These are phyloP conservation scores for Labrus mixtus DNA, from an alignment of 2,113 vertebrate genomes.

Conservation along the genomic window DNA sequence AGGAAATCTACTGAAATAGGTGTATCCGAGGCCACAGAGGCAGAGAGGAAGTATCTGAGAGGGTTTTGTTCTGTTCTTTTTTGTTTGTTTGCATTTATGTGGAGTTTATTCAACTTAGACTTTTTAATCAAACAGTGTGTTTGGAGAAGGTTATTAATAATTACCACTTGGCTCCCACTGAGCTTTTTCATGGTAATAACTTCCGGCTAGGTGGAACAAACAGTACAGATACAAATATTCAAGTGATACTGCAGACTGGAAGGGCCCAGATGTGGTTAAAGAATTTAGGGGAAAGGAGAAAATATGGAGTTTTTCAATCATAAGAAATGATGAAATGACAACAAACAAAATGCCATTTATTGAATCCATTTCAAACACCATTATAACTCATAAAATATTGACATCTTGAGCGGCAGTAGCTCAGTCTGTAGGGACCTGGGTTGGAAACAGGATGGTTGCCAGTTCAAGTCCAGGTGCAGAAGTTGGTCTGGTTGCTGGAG, in stretches of 20 bases:
- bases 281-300: too few species aligned
- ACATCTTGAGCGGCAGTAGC: too few species aligned
- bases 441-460: too few species aligned
- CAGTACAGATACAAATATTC: not conserved
- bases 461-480: too few species aligned
- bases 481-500: too few species aligned
- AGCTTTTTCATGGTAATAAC: constrained; percentile 17
- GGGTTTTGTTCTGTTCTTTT: constrained; percentile 1
- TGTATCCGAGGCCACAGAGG: not conserved
- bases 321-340: too few species aligned
- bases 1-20: constrained; percentile 27
- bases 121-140: constrained; percentile 11
- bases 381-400: too few species aligned
- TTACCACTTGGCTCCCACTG: not conserved
- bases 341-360: too few species aligned
- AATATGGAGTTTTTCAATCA: too few species aligned
- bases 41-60: not conserved
- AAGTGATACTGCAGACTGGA: not conserved
- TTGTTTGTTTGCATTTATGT: not conserved
- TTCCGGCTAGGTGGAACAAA: not conserved
- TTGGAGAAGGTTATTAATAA: constrained; percentile 31
- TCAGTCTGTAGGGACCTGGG: too few species aligned
- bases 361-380: too few species aligned
- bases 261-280: too few species aligned
- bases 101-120: not conserved